Evolutionary conservation across 2,888 invertebrate genomes (phyloP), one percentile per base, ranked within the genome.

Genomic region (Erebia epiphron): DNA sequence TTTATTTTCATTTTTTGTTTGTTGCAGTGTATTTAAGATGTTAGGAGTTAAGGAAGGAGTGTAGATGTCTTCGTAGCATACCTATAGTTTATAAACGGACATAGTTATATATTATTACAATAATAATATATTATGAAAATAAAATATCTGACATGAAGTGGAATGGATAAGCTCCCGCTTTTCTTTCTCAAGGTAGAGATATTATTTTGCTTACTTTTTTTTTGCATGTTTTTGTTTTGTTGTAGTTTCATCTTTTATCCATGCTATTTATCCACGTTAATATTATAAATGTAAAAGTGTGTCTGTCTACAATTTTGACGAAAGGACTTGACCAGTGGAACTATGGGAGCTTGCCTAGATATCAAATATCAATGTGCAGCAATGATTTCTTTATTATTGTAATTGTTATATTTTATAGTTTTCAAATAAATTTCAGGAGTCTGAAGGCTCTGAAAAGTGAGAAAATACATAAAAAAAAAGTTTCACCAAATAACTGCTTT

Each of bases 1-100:
- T 78, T 83, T 83, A 83, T 85, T 84, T 76, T 79, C 82, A 83
- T 83, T 82, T 83, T 82, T 83, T 85, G 84, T 91, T 91, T 93
- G 91, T 93, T 92, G 82, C 92, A 92, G 92, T 92, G 92, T 92
- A 92, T 92, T 92, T 92, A 92, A 92, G 88, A 91, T 90, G 86
- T 91, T 91, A 91, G 84, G 88, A 83, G 88, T 81, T 89, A 92
- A 91, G 88, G 82, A 84, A 81, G 89, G 86, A 90, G 90, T 91
- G 89, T 92, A 92, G 92, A 92, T 90, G 91, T 91, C 92, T 87
- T 86, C 92, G 86, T 93, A 92, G 91, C 88, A 91, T 91, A 91
- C 89, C 86, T 91, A 89, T 92, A 92, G 90, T 85, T 90, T 91
- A 86, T 90, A 90, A 91, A 90, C 89, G 89, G 88, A 91, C 88